Conservation (phyloP, 2,888 invertebrate genomes). For the Alviniconcha strummeri region DNA sequence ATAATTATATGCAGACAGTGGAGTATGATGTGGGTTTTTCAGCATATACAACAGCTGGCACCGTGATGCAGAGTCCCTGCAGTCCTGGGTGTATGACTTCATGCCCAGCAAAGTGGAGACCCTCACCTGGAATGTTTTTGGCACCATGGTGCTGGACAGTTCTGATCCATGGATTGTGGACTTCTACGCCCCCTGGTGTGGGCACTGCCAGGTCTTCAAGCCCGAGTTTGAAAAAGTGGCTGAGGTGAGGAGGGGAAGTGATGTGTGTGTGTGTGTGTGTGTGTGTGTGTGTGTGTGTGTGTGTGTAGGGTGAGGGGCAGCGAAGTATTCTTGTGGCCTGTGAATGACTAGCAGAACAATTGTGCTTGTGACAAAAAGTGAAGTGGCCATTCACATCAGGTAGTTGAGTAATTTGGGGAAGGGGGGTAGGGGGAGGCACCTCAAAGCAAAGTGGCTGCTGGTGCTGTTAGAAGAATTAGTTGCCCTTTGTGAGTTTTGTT, state of each 20-base stretch:
- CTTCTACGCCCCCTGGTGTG: conserved; percentile 74
- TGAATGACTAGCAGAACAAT: too few species aligned
- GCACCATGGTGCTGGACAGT: conserved; percentile 75
- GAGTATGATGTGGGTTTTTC: conserved; percentile 43
- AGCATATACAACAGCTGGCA: conserved; percentile 79
- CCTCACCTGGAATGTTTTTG: conserved; percentile 69
- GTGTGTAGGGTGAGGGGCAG: neutral
- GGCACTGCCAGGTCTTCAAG: conserved; percentile 80
- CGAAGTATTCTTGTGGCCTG: too few species aligned
- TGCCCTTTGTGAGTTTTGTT: too few species aligned
- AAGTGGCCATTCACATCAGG: too few species aligned
- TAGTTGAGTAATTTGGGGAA: too few species aligned
- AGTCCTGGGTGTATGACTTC: conserved; percentile 80
- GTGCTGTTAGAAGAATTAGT: too few species aligned
- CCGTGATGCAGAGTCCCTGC: conserved; percentile 79
- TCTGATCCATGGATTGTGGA: conserved; percentile 76
- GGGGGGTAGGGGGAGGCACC: too few species aligned
- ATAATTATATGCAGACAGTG: too few species aligned
- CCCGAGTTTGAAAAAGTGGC: conserved; percentile 82
- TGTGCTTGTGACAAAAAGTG: too few species aligned
- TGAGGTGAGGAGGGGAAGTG: conserved; percentile 74
- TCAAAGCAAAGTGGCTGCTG: too few species aligned
- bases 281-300: too few species aligned
- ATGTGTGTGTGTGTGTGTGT: neutral
- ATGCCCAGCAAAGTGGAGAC: conserved; percentile 78